A percentile compares a stretch with the other conserved stretches of the same genome.
phyloP scores from a whole-genome alignment of 2,113 vertebrate genomes.

The Hippocampus comes region DNA sequence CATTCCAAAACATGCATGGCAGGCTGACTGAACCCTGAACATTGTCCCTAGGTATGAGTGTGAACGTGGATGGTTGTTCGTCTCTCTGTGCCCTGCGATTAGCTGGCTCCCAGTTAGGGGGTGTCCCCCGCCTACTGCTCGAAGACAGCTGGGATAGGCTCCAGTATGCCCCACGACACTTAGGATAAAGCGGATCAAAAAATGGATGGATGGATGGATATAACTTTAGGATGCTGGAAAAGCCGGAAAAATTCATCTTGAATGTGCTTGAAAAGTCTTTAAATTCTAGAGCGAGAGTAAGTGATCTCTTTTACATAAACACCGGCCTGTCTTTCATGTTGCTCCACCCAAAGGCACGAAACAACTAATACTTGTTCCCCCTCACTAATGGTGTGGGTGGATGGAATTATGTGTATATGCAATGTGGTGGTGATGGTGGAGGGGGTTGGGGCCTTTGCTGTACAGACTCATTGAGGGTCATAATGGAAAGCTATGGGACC shows the following conservation, averaged over 20 bases:
- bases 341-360: slow-evolving; percentile 76
- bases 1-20: too few relatives aligned
- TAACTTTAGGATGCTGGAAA: not conserved
- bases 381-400: slow-evolving; percentile 71
- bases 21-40: too few relatives aligned
- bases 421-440: not conserved
- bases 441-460: slow-evolving; percentile 31
- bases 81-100: too few relatives aligned
- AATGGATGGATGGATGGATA: too few relatives aligned
- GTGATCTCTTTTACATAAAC: not conserved
- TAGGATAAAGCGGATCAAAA: too few relatives aligned
- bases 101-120: too few relatives aligned
- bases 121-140: too few relatives aligned
- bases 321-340: not conserved
- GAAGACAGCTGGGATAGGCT: too few relatives aligned
- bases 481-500: slow-evolving; percentile 86
- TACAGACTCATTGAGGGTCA: slow-evolving; percentile 80
- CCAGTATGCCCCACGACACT: too few relatives aligned
- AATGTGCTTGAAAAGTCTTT: not conserved
- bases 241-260: not conserved
- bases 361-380: slow-evolving; percentile 72
- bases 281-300: not conserved
- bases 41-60: too few relatives aligned
- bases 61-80: too few relatives aligned
- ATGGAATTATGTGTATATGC: slow-evolving; percentile 46